phyloP scores from a whole-genome alignment of 2,797 vertebrate species.

The Hydrocynus forskahlii region DNA sequence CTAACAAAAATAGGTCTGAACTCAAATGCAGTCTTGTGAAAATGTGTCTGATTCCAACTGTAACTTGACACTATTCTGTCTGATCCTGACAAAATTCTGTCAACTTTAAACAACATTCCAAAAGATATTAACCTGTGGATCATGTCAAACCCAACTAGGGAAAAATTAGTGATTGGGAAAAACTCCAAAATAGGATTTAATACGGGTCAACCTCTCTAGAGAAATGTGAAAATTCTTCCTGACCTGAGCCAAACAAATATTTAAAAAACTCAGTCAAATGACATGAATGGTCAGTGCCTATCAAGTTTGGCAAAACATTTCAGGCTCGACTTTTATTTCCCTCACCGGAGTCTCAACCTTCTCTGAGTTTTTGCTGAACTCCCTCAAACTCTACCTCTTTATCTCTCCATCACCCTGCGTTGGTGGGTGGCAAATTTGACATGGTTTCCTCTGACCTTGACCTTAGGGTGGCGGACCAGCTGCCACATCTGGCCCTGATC shows the following conservation, averaged over 20 bases:
- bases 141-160: no score
- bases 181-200: no score
- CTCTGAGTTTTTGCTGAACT: background rate
- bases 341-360: background rate
- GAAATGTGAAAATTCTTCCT: background rate
- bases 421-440: constrained; percentile 79
- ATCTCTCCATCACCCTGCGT: constrained; percentile 28
- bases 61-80: no score
- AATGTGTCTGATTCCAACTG: no score
- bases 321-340: background rate
- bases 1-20: no score
- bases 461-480: constrained; percentile 74
- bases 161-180: no score
- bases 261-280: background rate
- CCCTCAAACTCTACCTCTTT: constrained; percentile 30
- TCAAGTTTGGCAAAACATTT: background rate
- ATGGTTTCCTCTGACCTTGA: constrained; percentile 82
- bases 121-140: no score
- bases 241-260: background rate
- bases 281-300: background rate
- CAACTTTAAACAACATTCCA: no score
- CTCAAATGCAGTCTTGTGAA: no score
- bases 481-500: constrained; percentile 81
- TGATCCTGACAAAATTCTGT: no score
- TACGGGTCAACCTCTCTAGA: background rate